Base-by-base conservation (phyloP, 2,888 invertebrate species). In the Leucoptera coffeella region DNA sequence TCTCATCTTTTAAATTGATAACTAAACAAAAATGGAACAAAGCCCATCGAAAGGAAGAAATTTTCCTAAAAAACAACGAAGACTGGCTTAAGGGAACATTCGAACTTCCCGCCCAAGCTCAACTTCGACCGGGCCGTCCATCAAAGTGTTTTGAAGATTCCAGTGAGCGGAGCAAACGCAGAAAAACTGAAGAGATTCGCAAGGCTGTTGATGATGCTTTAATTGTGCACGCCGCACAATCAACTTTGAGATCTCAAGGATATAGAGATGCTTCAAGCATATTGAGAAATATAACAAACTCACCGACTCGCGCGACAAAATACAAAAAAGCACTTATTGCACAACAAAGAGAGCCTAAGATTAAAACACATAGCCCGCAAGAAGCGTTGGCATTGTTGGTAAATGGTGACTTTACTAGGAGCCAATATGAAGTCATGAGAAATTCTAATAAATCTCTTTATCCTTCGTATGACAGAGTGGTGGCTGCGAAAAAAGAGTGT, bases 351-450 rank as follows among this genome's bases (percentile, higher is more conserved):
- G 12, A n/a, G n/a, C n/a, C n/a, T n/a, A n/a, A 17, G 17, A 9
- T 17, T 6, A 9, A 17, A 9, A 6, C 17, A 6, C 17, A 7
- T 17, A 17, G 6, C 17, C 17, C 17, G 6, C 17, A 17, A 9
- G 6, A 17, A 9, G 17, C 17, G 9, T 9, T 17, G 6, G 6
- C 6, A 6, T 7, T 17, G 17, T 17, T 7, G 9, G 17, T 17
- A 9, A 9, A 17, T 6, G 17, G 6, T 9, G 17, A 30, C 13
- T 23, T 36, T 5, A 29, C 31, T 9, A 20, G 28, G 13, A 23
- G 26, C 12, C 36, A 36, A 28, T 36, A 33, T 15, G 31, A 36
- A 29, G 26, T 35, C 10, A 28, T 35, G 15, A 23, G 32, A 14
- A 13, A 8, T 2, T 15, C 23, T 13, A 28, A 28, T 9, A 17